These are phyloP conservation scores for Sitobion miscanthi DNA, from an alignment of 1,140 invertebrate genomes.

Conservation along the genomic window DNA sequence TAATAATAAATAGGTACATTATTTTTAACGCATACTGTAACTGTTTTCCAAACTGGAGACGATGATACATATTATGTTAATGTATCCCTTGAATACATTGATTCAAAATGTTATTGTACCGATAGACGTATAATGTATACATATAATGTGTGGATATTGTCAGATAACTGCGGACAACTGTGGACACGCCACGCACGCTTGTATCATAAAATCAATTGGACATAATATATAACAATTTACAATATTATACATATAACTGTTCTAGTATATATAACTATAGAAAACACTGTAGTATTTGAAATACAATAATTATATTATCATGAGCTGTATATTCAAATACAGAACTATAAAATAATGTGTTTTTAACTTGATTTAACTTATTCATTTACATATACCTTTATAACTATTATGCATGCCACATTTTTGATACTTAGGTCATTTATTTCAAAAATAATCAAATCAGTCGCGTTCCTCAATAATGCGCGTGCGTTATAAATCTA, in stretches of 20 bases:
- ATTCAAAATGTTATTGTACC: neutral
- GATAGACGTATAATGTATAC: neutral
- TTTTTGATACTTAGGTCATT: neutral
- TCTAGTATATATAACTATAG: neutral
- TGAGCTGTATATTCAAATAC: constrained; percentile 51
- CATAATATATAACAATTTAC: too few relatives aligned
- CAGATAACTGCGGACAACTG: neutral
- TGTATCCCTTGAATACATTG: neutral
- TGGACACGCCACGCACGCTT: neutral
- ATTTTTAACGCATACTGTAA: neutral
- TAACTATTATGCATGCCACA: neutral
- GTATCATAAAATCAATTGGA: neutral
- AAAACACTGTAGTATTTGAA: constrained; percentile 44
- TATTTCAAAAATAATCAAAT: neutral
- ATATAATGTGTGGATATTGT: neutral
- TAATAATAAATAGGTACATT: neutral
- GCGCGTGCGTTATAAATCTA: neutral
- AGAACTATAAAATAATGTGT: constrained; percentile 33
- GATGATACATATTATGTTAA: neutral
- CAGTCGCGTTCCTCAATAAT: neutral
- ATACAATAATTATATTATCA: constrained; percentile 54
- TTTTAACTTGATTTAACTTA: neutral
- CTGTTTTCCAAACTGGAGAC: neutral
- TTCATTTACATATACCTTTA: neutral
- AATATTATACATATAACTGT: neutral